Evolutionary conservation across 2,888 invertebrate genomes (phyloP), one percentile per base, ranked within the genome.

Genomic region (Protophormia terraenovae): DNA sequence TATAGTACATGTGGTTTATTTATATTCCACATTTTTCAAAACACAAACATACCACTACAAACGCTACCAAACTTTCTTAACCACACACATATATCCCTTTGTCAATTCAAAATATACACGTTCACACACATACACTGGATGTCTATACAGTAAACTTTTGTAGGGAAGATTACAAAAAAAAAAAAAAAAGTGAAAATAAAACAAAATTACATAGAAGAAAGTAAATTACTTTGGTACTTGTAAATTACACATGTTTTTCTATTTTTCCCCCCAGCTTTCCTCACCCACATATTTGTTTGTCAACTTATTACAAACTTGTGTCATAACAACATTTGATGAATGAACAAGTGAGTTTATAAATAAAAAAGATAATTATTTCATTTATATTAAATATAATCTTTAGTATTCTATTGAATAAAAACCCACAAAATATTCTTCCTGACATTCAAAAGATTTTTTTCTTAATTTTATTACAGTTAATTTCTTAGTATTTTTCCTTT

Each of bases 241-340:
- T 24, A 62, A 24, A 50, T 62, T 62, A 38, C 10, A 50, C 35
- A 16, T 62, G 62, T 73, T 62, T 47, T 24, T 53, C 10, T 8
- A 7, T 73, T 12, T n/a, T n/a, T n/a, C n/a, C n/a, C n/a, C n/a
- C n/a, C n/a, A n/a, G n/a, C n/a, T n/a, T n/a, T n/a, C n/a, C n/a
- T n/a, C n/a, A n/a, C n/a, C n/a, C n/a, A 24, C 24, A 45, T 8
- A 55, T 10, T 72, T 50, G 16, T 38, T 50, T 41, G 14, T 2
- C 16, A 75, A 75, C 50, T 64, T 75, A 29, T 64, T 29, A 53
- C 50, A 38, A 38, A 53, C 32, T 35, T 27, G 16, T 47, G 32
- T n/a, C n/a, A n/a, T n/a, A n/a, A n/a, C n/a, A 35, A 60, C 32
- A 24, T 24, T 45, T 60, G 22, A 47, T 47, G 8, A 72, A 58